phyloP scores from a whole-genome alignment of 1,140 invertebrate genomes.

The Dryas iulia region DNA sequence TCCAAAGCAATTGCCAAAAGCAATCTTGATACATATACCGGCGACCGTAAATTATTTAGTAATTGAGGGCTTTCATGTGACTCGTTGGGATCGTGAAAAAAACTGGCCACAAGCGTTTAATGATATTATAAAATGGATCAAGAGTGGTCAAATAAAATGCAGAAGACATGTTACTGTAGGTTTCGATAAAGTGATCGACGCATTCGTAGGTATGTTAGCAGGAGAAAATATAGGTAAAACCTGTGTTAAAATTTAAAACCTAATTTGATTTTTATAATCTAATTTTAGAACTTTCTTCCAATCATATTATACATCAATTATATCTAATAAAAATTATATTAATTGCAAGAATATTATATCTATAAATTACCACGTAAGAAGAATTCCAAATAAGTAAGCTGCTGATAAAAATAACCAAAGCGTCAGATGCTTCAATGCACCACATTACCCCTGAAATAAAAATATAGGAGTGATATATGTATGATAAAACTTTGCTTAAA shows the following conservation, averaged over 20 bases:
- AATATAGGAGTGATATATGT: no score
- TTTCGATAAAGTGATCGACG: slow-evolving; percentile 81
- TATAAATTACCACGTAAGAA: slow-evolving; percentile 48
- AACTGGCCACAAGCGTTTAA: slow-evolving; percentile 71
- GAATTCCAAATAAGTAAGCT: slow-evolving; percentile 61
- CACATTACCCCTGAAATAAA: slow-evolving; percentile 59
- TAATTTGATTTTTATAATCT: not conserved
- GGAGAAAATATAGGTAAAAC: slow-evolving; percentile 83
- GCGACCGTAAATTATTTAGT: slow-evolving; percentile 71
- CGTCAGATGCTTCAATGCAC: slow-evolving; percentile 65
- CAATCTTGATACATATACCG: slow-evolving; percentile 73
- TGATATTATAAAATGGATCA: slow-evolving; percentile 76
- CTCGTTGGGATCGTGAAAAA: slow-evolving; percentile 28
- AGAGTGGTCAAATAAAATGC: slow-evolving; percentile 79
- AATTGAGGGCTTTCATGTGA: slow-evolving; percentile 74
- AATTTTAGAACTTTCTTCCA: not conserved
- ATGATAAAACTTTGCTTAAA: no score
- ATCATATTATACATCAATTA: no score
- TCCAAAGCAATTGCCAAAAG: slow-evolving; percentile 44
- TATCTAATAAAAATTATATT: not conserved
- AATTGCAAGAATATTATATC: not conserved
- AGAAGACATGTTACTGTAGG: slow-evolving; percentile 80
- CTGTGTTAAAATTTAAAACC: slow-evolving; percentile 75
- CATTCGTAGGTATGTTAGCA: slow-evolving; percentile 81
- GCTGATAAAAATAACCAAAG: slow-evolving; percentile 55